Base-by-base conservation (phyloP, 2,113 vertebrate genomes). In the Edolisoma coerulescens region DNA sequence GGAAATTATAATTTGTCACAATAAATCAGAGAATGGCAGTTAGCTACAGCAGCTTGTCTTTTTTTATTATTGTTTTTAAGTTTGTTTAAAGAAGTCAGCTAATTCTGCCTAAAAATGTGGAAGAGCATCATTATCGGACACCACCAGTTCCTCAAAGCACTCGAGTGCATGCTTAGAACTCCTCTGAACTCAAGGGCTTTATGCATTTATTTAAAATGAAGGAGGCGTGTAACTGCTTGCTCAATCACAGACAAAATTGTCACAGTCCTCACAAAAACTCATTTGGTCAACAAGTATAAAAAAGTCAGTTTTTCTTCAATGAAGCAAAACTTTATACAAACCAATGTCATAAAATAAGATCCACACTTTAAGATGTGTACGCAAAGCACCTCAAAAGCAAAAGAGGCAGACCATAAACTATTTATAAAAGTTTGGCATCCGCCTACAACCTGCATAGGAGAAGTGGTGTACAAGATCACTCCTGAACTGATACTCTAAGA, bases 1-100 rank as follows among this genome's bases (percentile, higher is more conserved):
- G 89, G 68, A 90, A 96, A 96, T 94, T 63, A 93, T 74, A 96
- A 96, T 97, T 95, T 91, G 74, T 97, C 96, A 97, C 74, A 96
- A 89, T 93, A 95, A 96, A 93, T 42, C 9, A 20, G 78, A 70
- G 87, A 79, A 87, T 59, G 52, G 54, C 61, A 93, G 64, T 64
- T 86, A 90, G 73, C 81, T 95, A 95, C 96, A 57, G 24, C 91
- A 96, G 67, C 52, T 93, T 68, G 78, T 19, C 3, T 27, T 41
- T 50, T 67, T 60, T 41, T 61, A 47, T 60, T 50, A 12, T 23
- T 37, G 11, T 35, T 81, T 68, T 70, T 1, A 78, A 95, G 22
- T 49, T 96, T 89, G 74, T 81, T 96, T 94, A 73, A 94, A 70
- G 78, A 92, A 94, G 83, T 65, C 68, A 90, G 92, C 57, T 85